Conservation (phyloP, 2,113 vertebrate genomes). For the Rhinolophus ferrumequinum region DNA sequence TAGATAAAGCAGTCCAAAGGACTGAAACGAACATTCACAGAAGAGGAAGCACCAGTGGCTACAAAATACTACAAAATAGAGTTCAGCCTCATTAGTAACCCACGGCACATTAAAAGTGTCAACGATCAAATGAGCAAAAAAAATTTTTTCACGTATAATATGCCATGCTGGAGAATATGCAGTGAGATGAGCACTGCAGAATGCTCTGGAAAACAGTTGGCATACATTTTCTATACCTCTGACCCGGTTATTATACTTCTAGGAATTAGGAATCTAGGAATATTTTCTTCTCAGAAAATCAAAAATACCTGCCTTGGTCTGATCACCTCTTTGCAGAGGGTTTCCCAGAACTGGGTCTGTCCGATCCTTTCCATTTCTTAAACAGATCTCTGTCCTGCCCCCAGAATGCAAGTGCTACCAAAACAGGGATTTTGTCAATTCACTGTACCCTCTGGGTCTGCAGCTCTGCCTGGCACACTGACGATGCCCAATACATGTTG, state of each 20-base stretch:
- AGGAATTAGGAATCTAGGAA: neutral
- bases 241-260: neutral
- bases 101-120: neutral
- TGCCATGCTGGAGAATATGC: neutral
- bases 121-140: neutral
- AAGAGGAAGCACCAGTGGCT: neutral
- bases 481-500: rapidly evolving
- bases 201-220: neutral
- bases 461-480: neutral
- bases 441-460: neutral
- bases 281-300: neutral
- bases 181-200: neutral
- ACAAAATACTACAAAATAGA: neutral
- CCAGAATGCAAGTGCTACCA: neutral
- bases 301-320: neutral
- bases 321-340: neutral
- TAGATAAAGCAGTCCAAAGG: neutral
- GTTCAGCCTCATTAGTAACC: neutral
- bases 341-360: slow-evolving; percentile 1
- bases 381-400: neutral
- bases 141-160: neutral
- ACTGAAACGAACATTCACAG: neutral
- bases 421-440: neutral
- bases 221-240: neutral
- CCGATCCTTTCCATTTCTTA: neutral